Conservation (phyloP, 2,113 vertebrate genomes). For the Maccullochella peelii region DNA sequence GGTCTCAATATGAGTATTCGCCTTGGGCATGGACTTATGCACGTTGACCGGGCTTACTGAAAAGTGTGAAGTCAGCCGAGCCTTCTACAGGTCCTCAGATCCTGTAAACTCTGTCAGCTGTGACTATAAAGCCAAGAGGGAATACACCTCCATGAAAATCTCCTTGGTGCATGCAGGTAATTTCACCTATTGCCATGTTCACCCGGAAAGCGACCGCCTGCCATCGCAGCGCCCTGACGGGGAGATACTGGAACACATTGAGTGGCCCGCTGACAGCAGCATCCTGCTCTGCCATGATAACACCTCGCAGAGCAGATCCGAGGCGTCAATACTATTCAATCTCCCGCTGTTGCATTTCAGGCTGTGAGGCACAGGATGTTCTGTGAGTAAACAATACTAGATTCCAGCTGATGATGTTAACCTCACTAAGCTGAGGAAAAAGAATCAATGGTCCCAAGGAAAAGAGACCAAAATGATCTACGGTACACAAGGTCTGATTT, state of each 20-base stretch:
- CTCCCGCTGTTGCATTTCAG: constrained; percentile 19
- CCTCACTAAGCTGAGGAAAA: background rate
- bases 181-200: constrained; percentile 10
- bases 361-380: background rate
- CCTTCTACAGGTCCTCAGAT: background rate
- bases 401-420: constrained; percentile 15
- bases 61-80: background rate
- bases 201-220: constrained; percentile 10
- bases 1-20: no score
- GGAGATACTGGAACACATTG: background rate
- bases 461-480: background rate
- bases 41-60: no score
- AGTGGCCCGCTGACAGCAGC: constrained; percentile 37
- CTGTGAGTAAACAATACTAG: constrained; percentile 14
- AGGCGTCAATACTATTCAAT: constrained; percentile 18
- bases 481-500: background rate
- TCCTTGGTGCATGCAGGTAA: constrained; percentile 30
- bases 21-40: background rate
- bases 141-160: constrained; percentile 10
- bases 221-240: background rate
- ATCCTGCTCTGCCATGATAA: constrained; percentile 53
- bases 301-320: constrained; percentile 1
- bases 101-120: constrained; percentile 43
- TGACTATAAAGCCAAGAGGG: constrained; percentile 16
- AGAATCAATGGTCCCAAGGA: background rate